Conservation (phyloP, 2,113 vertebrate species). For the Dicaeum eximium region DNA sequence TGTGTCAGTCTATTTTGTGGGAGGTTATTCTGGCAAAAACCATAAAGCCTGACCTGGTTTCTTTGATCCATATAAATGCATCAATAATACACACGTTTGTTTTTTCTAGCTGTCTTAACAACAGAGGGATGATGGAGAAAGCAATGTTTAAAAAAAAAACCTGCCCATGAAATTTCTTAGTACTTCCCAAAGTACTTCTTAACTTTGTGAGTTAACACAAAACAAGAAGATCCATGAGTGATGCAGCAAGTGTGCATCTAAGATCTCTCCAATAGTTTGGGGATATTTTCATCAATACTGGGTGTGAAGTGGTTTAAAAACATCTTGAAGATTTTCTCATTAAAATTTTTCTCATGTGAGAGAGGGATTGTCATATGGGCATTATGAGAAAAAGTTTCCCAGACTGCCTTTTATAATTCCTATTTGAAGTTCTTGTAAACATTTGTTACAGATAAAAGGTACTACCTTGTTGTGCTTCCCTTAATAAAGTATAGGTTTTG, state of each 20-base stretch:
- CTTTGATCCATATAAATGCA: not conserved
- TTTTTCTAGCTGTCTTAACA: not conserved
- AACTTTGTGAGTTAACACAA: not conserved
- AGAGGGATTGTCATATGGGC: not conserved
- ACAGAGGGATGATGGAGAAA: not conserved
- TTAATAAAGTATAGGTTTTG: constrained; percentile 41
- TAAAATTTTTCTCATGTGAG: not conserved
- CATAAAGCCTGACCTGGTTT: not conserved
- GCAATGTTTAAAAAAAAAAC: not conserved
- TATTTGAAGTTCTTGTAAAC: constrained; percentile 29
- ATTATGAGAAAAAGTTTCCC: not conserved
- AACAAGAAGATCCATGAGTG: not conserved
- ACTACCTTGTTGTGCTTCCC: constrained; percentile 37
- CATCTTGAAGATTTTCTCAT: not conserved
- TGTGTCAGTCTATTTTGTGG: not conserved
- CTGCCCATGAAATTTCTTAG: not conserved
- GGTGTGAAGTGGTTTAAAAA: not conserved
- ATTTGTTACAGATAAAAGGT: constrained; percentile 21
- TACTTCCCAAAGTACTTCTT: not conserved
- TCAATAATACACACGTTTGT: not conserved
- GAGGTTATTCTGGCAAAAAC: not conserved
- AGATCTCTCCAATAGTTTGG: not conserved
- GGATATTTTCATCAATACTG: not conserved
- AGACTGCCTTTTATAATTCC: not conserved
- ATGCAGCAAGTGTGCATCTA: not conserved